Evolutionary conservation across 2,113 vertebrate species (phyloP).

Genomic region (Rhinopomastus cyanomelas): DNA sequence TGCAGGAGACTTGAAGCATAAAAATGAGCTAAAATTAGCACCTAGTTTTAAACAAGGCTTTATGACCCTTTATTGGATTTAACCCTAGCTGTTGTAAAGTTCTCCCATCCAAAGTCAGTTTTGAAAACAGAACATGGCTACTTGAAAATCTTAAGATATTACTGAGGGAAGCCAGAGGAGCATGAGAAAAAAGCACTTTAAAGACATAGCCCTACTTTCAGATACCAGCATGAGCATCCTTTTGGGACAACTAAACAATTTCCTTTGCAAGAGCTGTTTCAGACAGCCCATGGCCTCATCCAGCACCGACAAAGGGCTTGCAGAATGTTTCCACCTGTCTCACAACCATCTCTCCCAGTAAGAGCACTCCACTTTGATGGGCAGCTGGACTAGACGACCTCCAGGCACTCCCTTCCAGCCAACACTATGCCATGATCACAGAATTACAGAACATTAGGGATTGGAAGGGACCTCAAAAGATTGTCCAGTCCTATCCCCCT

Average conservation of each 20-base stretch:
- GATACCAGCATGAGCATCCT: background rate
- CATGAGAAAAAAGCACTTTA: accelerated
- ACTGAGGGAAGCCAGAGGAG: background rate
- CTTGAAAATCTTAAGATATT: background rate
- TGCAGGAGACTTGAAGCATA: background rate
- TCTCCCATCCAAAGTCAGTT: background rate
- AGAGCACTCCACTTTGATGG: accelerated
- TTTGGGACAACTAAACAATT: background rate
- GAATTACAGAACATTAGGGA: too few relatives aligned
- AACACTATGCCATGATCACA: background rate
- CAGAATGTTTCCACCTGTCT: background rate
- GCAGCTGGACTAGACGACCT: background rate
- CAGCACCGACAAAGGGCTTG: background rate
- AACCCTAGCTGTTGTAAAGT: background rate
- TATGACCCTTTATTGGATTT: background rate
- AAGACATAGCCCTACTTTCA: background rate
- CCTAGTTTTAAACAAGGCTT: background rate
- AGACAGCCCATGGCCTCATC: background rate
- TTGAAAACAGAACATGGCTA: background rate
- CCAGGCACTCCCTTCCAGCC: background rate
- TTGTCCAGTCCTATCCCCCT: too few relatives aligned
- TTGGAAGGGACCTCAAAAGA: too few relatives aligned
- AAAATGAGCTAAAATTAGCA: background rate
- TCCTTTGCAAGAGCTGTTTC: background rate
- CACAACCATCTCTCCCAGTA: background rate